Base-by-base conservation (phyloP, 2,113 vertebrate species). In the Sula dactylatra region DNA sequence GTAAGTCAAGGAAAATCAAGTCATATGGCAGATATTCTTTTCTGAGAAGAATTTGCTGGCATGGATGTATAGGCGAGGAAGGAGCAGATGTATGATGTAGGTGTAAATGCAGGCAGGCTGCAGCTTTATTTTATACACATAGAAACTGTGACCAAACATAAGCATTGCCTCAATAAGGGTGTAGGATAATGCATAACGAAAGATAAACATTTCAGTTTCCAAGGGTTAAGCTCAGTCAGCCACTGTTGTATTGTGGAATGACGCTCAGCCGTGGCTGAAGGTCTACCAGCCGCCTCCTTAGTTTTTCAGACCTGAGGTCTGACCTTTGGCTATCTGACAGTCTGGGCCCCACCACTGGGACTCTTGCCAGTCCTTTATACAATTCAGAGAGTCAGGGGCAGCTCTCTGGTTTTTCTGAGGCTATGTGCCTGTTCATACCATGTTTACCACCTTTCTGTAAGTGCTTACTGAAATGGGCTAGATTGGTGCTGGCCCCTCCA, bases 1-100 rank as follows among this genome's bases (percentile, higher is more conserved):
- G 99, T 99, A 98, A 88, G 98, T 97, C 34, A 26, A 80, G 40
- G 72, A 74, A 69, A 84, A 22, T 32, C 15, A 65, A 84, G 25
- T 45, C 44, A 7, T 32, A 7, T 15, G 76, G 64, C 58, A 69
- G 73, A 86, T 69, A 2, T 3, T 26, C 16, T 88, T 72, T 86
- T 25, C 90, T 85, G n/a, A 16, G 58, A 11, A 32, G 90, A 55
- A 50, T 58, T 93, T 95, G 72, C 88, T 83, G 88, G 49, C 59
- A 16, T 58, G 59, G 54, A 29, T 54, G 27, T 52, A 8, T 86
- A 47, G 85, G 52, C 32, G 0, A 85, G 81, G 67, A 83, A 54
- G 77, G 62, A 82, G 44, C 82, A 84, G 73, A 17, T 90, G 55
- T 12, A 8, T 17, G 59, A 16, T 72, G 86, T 13, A 65, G 78